Evolutionary conservation across 2,797 vertebrate species (phyloP).

Genomic region (Neosalanx taihuensis): DNA sequence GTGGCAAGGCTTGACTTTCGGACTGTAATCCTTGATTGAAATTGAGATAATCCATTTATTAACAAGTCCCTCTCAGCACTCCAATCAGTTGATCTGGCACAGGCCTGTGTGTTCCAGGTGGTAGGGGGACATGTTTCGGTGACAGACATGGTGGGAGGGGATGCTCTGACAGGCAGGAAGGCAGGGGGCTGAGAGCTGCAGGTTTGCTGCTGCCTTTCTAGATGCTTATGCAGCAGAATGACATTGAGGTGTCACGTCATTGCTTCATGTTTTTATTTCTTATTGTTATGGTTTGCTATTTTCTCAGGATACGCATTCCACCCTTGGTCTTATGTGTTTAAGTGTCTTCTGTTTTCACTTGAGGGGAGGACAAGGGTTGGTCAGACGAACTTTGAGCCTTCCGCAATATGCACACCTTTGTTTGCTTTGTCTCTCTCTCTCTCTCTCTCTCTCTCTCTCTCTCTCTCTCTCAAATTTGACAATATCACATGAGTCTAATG

Average conservation of each 20-base stretch:
- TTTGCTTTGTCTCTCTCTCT: background rate
- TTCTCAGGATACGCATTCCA: background rate
- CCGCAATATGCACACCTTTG: background rate
- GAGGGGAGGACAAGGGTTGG: background rate
- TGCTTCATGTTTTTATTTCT: background rate
- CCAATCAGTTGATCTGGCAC: background rate
- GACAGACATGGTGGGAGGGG: too few species aligned
- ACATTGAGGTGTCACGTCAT: background rate
- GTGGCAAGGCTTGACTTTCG: background rate
- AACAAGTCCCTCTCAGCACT: background rate
- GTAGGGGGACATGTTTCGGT: background rate
- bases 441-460: too few species aligned
- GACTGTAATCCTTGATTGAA: slow-evolving; percentile 7
- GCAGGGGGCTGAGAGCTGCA: background rate
- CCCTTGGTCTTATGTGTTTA: background rate
- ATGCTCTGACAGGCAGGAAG: background rate
- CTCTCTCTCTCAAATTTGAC: background rate
- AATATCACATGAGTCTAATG: background rate
- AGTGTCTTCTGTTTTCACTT: background rate
- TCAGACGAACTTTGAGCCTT: background rate
- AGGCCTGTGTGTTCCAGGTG: background rate
- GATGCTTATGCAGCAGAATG: background rate
- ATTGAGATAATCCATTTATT: slow-evolving; percentile 11
- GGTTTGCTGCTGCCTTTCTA: background rate
- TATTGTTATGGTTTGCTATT: background rate